phyloP scores from a whole-genome alignment of 2,797 vertebrate species.

The Meda fulgida region DNA sequence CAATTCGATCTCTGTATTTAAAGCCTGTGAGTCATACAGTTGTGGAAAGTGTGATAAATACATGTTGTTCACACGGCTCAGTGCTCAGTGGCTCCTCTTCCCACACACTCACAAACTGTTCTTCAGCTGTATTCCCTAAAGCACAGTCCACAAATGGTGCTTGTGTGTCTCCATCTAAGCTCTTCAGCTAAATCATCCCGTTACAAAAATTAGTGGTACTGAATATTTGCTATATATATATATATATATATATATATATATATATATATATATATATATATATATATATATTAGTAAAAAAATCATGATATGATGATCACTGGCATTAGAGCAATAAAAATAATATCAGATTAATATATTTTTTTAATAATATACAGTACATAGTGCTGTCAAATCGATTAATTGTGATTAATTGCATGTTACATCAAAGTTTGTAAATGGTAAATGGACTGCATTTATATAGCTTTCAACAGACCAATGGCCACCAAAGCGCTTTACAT shows the following conservation, averaged over 20 bases:
- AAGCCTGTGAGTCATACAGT: constrained; percentile 45
- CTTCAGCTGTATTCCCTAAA: constrained; percentile 36
- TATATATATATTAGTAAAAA: not conserved
- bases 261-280: not conserved
- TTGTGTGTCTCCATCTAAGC: constrained; percentile 19
- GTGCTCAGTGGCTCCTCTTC: constrained; percentile 15
- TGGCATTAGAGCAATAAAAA: not conserved
- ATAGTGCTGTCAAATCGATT: too few relatives aligned
- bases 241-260: not conserved
- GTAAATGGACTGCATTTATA: too few relatives aligned
- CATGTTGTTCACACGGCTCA: constrained; percentile 35
- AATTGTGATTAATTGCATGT: too few relatives aligned
- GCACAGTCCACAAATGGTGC: constrained; percentile 24
- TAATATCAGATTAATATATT: not conserved
- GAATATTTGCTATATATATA: not conserved
- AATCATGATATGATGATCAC: not conserved
- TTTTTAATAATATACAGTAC: not conserved
- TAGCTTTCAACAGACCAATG: too few relatives aligned
- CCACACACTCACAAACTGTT: constrained; percentile 40
- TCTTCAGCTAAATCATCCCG: not conserved
- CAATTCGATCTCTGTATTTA: constrained; percentile 23
- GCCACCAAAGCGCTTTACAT: too few relatives aligned
- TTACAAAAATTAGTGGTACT: not conserved
- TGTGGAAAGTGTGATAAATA: constrained; percentile 45
- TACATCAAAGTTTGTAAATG: too few relatives aligned